phyloP scores from a whole-genome alignment of 2,888 invertebrate species.

The Euspilapteryx auroguttella region DNA sequence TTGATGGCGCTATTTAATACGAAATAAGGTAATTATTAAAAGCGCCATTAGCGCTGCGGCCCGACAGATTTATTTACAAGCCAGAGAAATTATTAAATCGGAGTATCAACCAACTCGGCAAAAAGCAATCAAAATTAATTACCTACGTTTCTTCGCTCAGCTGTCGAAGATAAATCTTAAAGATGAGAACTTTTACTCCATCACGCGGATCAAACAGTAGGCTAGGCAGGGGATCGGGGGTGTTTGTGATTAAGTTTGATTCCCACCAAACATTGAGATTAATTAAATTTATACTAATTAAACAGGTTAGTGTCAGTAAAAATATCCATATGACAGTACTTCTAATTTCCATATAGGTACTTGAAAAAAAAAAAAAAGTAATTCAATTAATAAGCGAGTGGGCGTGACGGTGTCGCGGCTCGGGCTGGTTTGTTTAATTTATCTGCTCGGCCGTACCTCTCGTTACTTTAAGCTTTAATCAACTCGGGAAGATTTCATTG shows the following conservation, averaged over 20 bases:
- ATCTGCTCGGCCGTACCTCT: conserved; percentile 26
- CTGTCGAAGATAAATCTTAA: conserved; percentile 43
- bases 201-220: conserved; percentile 56
- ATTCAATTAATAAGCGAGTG: too few relatives aligned
- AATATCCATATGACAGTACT: too few relatives aligned
- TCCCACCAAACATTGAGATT: conserved; percentile 56
- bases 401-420: too few relatives aligned
- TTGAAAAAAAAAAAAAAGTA: too few relatives aligned
- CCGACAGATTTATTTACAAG: conserved; percentile 29
- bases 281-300: conserved; percentile 57
- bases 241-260: conserved; percentile 56
- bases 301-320: conserved; percentile 56
- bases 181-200: conserved; percentile 57
- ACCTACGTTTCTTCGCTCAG: conserved; percentile 26
- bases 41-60: conserved; percentile 32
- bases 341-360: too few relatives aligned
- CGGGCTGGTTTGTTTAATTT: too few relatives aligned
- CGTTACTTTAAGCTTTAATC: conserved; percentile 26
- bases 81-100: conserved; percentile 38
- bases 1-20: conserved; percentile 30
- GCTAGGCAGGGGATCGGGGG: too few relatives aligned
- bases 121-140: conserved; percentile 50
- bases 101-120: conserved; percentile 28
- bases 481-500: conserved; percentile 25
- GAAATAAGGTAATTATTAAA: conserved; percentile 42